phyloP scores from a whole-genome alignment of 2,888 invertebrate species.

The Pristionchus entomophagus region DNA sequence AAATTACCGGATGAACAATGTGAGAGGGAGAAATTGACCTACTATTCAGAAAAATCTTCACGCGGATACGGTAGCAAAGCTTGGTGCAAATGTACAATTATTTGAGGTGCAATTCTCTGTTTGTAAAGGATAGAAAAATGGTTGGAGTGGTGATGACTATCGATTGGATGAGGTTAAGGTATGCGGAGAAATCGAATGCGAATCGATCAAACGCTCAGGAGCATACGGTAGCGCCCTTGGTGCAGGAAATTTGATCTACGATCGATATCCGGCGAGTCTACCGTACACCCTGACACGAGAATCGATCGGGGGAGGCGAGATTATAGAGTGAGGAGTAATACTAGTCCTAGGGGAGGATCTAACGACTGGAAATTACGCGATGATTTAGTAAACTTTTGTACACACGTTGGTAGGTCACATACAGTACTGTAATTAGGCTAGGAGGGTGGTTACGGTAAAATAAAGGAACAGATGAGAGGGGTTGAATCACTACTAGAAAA shows the following conservation, averaged over 20 bases:
- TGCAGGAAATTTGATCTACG: background rate
- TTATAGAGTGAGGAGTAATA: slow-evolving; percentile 7
- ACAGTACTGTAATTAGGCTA: background rate
- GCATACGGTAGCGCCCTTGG: slow-evolving; percentile 9
- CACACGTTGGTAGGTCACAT: background rate
- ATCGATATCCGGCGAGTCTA: background rate
- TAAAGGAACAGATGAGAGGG: too few species aligned
- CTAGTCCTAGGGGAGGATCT: background rate
- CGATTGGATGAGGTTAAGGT: slow-evolving; percentile 5
- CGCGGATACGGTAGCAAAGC: background rate
- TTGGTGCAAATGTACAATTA: slow-evolving; percentile 2
- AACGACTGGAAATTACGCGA: background rate
- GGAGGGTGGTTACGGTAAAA: background rate
- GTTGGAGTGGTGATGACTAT: background rate
- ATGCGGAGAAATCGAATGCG: background rate
- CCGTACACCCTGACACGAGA: slow-evolving; percentile 4
- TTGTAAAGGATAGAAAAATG: background rate
- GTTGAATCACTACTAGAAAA: too few species aligned
- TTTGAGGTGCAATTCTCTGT: background rate
- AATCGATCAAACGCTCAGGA: background rate
- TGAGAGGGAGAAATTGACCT: background rate
- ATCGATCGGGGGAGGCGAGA: slow-evolving; percentile 11
- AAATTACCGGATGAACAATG: background rate
- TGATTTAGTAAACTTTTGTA: background rate
- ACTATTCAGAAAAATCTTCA: background rate